A percentile compares a stretch with the other conserved stretches of the same genome.
phyloP scores from a whole-genome alignment of 2,797 vertebrate genomes.

The Psittacula derbiana region DNA sequence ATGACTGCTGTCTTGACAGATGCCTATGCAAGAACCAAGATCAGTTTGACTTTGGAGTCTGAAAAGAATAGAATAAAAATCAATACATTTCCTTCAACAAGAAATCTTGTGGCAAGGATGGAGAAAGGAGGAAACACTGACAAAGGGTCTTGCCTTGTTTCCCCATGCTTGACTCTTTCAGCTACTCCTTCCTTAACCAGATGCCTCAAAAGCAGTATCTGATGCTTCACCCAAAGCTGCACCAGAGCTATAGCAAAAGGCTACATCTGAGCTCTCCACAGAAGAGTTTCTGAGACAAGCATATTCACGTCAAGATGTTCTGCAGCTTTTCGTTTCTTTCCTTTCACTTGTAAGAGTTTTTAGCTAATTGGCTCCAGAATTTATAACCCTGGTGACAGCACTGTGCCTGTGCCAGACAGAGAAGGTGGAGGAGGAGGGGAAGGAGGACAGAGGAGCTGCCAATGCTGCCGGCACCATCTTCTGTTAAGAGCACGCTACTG shows the following conservation, averaged over 20 bases:
- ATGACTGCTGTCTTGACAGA: background rate
- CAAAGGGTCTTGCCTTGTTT: background rate
- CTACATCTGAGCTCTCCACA: background rate
- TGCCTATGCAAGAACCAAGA: background rate
- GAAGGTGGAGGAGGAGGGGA: background rate
- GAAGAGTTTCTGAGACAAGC: background rate
- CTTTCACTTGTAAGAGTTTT: conserved; percentile 45
- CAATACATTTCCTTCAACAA: background rate
- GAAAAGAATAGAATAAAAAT: background rate
- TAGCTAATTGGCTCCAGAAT: conserved; percentile 60
- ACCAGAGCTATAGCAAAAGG: background rate
- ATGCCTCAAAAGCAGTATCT: background rate
- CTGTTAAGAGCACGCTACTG: conserved; percentile 48
- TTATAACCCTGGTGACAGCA: conserved; percentile 30
- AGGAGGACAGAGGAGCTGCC: background rate
- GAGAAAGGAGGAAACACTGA: background rate
- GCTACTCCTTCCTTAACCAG: background rate
- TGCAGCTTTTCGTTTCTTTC: background rate
- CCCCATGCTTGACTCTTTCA: background rate
- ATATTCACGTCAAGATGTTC: background rate
- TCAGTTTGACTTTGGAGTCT: background rate
- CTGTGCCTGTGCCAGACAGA: background rate
- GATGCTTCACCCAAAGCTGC: background rate
- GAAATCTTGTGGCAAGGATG: background rate
- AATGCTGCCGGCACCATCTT: conserved; percentile 74